Base-by-base conservation (phyloP, 2,888 invertebrate genomes). In the Choreutis nemorana region DNA sequence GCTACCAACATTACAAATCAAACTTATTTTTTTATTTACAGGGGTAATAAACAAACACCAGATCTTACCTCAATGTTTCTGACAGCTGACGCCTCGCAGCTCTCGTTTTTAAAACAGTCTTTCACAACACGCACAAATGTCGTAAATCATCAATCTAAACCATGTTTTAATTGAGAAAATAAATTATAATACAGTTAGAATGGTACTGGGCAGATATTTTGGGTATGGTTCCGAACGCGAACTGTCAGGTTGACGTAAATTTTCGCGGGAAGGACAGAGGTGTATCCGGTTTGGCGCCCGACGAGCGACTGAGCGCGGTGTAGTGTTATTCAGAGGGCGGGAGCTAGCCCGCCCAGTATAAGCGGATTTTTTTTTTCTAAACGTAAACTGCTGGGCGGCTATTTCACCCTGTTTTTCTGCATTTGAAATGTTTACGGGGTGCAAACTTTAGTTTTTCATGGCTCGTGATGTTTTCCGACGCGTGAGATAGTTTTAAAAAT, bases 11-110 rank as follows among this genome's bases (percentile, higher is more conserved):
- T n/a, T n/a, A n/a, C n/a, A n/a, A n/a, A n/a, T n/a, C n/a, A n/a
- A n/a, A n/a, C n/a, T n/a, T n/a, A n/a, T n/a, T n/a, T n/a, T n/a
- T n/a, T n/a, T n/a, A n/a, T n/a, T n/a, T n/a, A n/a, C n/a, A n/a
- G n/a, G n/a, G n/a, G n/a, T n/a, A n/a, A n/a, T n/a, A n/a, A n/a
- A n/a, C n/a, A 46, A 36, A 47, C 43, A 45, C 38, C 40, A 45
- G 39, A 39, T 45, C 56, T 70, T 54, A 73, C 73, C 73, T 64
- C 59, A 47, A 52, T 58, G 55, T 47, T 63, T 62, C 57, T 67
- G 70, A 70, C 66, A 61, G 64, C 55, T 60, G 62, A 64, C 66
- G 56, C 55, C 50, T 29, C 29, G 26, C 35, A 50, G 37, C 48
- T 49, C 54, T 46, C 47, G 33, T 40, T 55, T 51, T 49, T 51